These are phyloP conservation scores for Ligdia adustata DNA, from an alignment of 2,888 invertebrate species.

Conservation along the genomic window DNA sequence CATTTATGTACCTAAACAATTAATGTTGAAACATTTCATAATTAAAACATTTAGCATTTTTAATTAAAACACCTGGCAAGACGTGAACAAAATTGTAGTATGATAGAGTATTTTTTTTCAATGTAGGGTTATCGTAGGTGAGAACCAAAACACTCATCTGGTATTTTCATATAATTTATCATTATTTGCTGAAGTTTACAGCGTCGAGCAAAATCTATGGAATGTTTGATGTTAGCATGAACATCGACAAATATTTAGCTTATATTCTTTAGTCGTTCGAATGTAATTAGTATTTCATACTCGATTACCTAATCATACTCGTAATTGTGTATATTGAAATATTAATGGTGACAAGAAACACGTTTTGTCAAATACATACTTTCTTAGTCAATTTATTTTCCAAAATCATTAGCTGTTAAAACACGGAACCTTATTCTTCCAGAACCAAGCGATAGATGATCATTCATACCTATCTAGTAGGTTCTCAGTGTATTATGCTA, in stretches of 20 bases:
- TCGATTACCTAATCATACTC: no score
- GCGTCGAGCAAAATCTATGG: neutral
- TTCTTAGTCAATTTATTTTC: constrained; percentile 77
- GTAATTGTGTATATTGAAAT: constrained; percentile 8
- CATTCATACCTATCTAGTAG: constrained; percentile 41
- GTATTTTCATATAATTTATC: constrained; percentile 4
- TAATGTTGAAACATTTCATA: no score
- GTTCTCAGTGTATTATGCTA: no score
- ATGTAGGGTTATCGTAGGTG: constrained; percentile 15
- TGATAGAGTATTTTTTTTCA: neutral
- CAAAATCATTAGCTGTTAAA: constrained; percentile 63
- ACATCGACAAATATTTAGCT: no score
- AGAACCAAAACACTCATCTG: constrained; percentile 18
- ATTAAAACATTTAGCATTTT: neutral
- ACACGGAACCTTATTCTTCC: constrained; percentile 45
- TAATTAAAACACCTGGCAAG: no score
- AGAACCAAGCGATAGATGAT: constrained; percentile 41
- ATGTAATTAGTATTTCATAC: no score
- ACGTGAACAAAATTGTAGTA: no score
- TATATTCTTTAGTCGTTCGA: no score
- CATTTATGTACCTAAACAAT: neutral
- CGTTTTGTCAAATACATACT: constrained; percentile 63
- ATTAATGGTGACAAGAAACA: constrained; percentile 42
- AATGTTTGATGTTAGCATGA: no score
- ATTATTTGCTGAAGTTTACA: constrained; percentile 13